Evolutionary conservation across 2,888 invertebrate genomes (phyloP).

Genomic region (Dynastes tityus): DNA sequence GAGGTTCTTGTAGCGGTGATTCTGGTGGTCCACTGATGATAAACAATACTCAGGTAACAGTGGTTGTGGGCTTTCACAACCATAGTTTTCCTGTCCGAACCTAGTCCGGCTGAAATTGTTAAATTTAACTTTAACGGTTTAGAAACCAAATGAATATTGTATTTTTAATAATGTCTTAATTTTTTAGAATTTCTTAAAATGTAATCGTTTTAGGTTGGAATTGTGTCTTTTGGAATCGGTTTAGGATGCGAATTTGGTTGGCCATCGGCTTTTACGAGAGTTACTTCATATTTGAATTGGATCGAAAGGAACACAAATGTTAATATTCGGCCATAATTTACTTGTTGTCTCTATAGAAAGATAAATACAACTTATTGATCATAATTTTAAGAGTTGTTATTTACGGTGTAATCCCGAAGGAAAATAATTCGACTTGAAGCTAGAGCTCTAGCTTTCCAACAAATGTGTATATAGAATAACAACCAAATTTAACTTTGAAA

Average conservation of each 20-base stretch:
- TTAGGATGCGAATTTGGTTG: conserved; percentile 68
- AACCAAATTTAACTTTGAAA: too few species aligned
- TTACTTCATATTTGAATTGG: conserved; percentile 66
- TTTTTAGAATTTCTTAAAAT: background rate
- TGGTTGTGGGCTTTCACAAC: background rate
- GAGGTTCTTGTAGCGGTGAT: conserved; percentile 48
- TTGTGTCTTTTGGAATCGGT: conserved; percentile 65
- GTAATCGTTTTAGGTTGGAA: conserved; percentile 58
- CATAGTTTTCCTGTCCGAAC: background rate
- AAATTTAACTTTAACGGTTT: too few species aligned
- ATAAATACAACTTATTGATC: too few species aligned
- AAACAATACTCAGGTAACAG: conserved; percentile 16
- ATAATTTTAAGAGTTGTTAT: too few species aligned
- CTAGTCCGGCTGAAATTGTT: too few species aligned
- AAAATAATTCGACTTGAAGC: too few species aligned
- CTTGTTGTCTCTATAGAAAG: background rate
- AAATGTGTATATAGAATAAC: too few species aligned
- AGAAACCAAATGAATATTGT: too few species aligned
- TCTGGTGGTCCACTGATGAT: conserved; percentile 47
- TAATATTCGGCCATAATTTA: conserved; percentile 18
- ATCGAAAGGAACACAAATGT: conserved; percentile 59
- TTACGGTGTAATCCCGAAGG: too few species aligned
- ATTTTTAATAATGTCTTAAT: too few species aligned
- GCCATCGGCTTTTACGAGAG: conserved; percentile 68
- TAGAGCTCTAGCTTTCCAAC: too few species aligned